Percentiles rank a stretch among this genome's conserved stretches.
phyloP scores from a whole-genome alignment of 2,113 vertebrate genomes.

The Archilochus colubris region DNA sequence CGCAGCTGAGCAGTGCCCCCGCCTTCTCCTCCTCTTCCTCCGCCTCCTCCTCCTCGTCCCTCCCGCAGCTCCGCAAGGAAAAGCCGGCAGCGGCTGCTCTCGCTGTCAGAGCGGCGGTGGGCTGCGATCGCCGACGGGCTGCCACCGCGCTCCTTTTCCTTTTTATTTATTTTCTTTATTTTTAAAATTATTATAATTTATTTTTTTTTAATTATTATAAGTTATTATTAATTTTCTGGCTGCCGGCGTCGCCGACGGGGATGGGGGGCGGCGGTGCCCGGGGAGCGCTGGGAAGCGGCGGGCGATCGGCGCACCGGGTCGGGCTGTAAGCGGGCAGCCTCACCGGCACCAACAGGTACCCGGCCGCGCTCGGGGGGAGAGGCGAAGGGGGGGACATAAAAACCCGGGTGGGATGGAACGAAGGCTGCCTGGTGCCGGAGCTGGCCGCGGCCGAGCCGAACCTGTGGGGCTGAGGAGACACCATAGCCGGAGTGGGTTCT shows the following conservation, averaged over 20 bases:
- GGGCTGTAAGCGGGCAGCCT: slow-evolving; percentile 16
- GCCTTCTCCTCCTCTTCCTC: not conserved
- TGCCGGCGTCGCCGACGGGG: not conserved
- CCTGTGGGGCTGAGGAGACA: not conserved
- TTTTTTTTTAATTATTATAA: not conserved
- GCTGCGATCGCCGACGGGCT: not conserved
- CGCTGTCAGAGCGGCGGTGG: not conserved
- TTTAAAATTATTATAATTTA: not conserved
- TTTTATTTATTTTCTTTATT: not conserved
- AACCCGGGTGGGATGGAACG: not conserved
- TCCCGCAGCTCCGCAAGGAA: slow-evolving; percentile 7
- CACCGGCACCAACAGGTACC: slow-evolving; percentile 42
- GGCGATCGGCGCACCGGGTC: slow-evolving; percentile 3
- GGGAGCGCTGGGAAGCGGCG: not conserved
- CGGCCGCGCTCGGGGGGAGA: not conserved
- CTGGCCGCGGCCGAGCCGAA: not conserved
- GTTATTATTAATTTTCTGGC: not conserved
- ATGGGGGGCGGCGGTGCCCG: not conserved
- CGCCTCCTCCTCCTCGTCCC: not conserved
- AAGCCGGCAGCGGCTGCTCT: slow-evolving; percentile 13
- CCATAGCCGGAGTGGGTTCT: not conserved
- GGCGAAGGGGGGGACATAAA: not conserved
- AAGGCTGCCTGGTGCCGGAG: not conserved
- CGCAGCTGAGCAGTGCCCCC: not conserved
- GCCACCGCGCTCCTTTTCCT: accelerated